Base-by-base conservation (phyloP, 2,797 vertebrate genomes). In the Limnodromus scolopaceus region DNA sequence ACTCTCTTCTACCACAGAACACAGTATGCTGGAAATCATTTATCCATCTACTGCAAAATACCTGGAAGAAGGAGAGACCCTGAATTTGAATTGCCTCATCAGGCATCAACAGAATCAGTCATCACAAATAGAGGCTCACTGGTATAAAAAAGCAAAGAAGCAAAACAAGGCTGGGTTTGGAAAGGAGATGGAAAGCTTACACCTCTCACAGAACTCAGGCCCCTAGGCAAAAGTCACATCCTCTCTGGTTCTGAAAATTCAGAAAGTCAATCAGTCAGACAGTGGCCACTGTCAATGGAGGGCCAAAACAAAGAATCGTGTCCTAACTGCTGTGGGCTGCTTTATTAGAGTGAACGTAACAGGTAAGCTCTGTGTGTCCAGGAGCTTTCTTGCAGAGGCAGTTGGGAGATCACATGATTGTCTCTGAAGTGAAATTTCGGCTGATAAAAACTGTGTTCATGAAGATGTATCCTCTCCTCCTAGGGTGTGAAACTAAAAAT, bases 1-100 rank as follows among this genome's bases (percentile, higher is more conserved):
- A 34, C 84, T 87, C 41, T 76, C 8, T 4, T 86, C 85, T 39
- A 68, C 71, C 74, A 63, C 69, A 86, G 81, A 39, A 39, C 69
- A 45, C 58, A 36, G 13, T 9, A 60, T 64, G 49, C 74, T 87
- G 65, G 48, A 90, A 96, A 64, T 92, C 13, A 54, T 27, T 68
- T 75, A 25, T 61, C 13, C 20, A 51, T 4, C 66, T 79, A 8
- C 36, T 71, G 89, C 0, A 0, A 89, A 95, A 45, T 69, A 45
- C 24, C 28, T 94, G 78, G 53, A 81, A 72, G 39, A 95, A 87
- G 83, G 81, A 72, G n/a, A 70, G 11, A 46, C 3, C 12, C 64
- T 96, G 39, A 49, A 14, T 38, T 16, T 84, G 34, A 93, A 2
- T 72, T 96, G 88, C 32, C 65, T 57, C 32, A 43, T 92, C 68